Evolutionary conservation across 2,888 invertebrate genomes (phyloP), one percentile per base, ranked within the genome.

Genomic region (Notocelia uddmanniana): DNA sequence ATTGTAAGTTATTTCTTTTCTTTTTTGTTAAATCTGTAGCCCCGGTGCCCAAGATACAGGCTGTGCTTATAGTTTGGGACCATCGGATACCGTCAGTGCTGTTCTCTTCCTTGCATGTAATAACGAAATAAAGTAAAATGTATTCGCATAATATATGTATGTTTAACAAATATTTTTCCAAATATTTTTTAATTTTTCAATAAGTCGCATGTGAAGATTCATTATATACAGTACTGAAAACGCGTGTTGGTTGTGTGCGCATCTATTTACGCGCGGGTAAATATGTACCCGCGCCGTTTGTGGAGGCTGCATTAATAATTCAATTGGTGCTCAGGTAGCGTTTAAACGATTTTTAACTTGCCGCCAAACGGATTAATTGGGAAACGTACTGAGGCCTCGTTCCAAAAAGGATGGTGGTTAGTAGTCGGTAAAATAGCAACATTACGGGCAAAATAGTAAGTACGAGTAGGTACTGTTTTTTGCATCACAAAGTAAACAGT

Each of bases 241-340:
- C 93, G 93, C 92, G 92, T 93, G 92, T 91, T 91, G 88, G 88
- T 82, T 93, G 92, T 93, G 92, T 93, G 93, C 93, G 92, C 92
- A 93, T 93, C 93, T 93, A 93, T 93, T 93, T 93, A 93, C 93
- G 91, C 82, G 89, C 91, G 92, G 86, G 93, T 93, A 93, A 93
- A 93, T 93, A 93, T 93, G 92, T 93, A 91, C 91, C 85, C 87
- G 88, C 86, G 89, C 87, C 90, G 92, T 91, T 92, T 91, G 92
- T 88, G 91, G 92, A 92, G 93, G 91, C 91, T 91, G 91, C 92
- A 93, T 93, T 93, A 93, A 93, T 93, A 93, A 93, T 93, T 93
- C 93, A 93, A 93, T 93, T 91, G 92, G 90, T 86, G 88, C 87
- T 88, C 90, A 88, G 90, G 91, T 91, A 89, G 87, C 90, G 87